These are phyloP conservation scores for Epinephelus lanceolatus DNA, from an alignment of 2,113 vertebrate genomes.

Conservation along the genomic window DNA sequence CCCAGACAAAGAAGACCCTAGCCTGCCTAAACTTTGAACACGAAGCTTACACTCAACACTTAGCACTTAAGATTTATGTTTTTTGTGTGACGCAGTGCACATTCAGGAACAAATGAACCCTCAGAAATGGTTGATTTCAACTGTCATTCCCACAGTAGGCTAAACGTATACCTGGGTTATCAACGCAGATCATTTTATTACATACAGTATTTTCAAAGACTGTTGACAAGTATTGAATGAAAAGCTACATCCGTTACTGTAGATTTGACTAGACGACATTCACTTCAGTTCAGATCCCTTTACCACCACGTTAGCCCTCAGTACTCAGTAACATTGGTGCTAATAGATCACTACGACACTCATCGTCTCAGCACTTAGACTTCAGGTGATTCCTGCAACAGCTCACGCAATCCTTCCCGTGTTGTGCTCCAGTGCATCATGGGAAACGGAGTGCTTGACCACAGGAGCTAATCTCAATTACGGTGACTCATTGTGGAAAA, in stretches of 20 bases:
- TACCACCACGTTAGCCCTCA: slow-evolving; percentile 39
- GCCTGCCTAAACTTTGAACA: slow-evolving; percentile 87
- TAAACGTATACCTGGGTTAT: slow-evolving; percentile 25
- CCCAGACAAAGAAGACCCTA: slow-evolving; percentile 94
- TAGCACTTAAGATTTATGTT: slow-evolving; percentile 35
- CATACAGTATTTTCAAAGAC: slow-evolving; percentile 39
- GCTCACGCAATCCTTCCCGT: slow-evolving; percentile 46
- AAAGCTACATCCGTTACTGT: slow-evolving; percentile 18
- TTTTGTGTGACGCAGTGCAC: slow-evolving; percentile 33
- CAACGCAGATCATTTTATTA: slow-evolving; percentile 38
- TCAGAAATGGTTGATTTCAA: slow-evolving; percentile 49
- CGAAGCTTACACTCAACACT: slow-evolving; percentile 32
- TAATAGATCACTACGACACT: slow-evolving; percentile 60
- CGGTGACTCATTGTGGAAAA: slow-evolving; percentile 58
- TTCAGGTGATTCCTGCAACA: slow-evolving; percentile 75
- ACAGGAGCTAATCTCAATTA: slow-evolving; percentile 36
- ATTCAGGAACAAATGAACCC: slow-evolving; percentile 58
- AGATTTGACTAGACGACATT: slow-evolving; percentile 36
- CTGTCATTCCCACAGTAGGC: slow-evolving; percentile 33
- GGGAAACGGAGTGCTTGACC: slow-evolving; percentile 43
- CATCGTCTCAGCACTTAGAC: slow-evolving; percentile 57
- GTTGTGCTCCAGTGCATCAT: slow-evolving; percentile 41
- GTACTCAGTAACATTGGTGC: slow-evolving; percentile 71
- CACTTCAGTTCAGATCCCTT: slow-evolving; percentile 32
- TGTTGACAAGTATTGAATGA: slow-evolving; percentile 29